These are phyloP conservation scores for Hyles lineata DNA, from an alignment of 2,888 invertebrate genomes.

Conservation along the genomic window DNA sequence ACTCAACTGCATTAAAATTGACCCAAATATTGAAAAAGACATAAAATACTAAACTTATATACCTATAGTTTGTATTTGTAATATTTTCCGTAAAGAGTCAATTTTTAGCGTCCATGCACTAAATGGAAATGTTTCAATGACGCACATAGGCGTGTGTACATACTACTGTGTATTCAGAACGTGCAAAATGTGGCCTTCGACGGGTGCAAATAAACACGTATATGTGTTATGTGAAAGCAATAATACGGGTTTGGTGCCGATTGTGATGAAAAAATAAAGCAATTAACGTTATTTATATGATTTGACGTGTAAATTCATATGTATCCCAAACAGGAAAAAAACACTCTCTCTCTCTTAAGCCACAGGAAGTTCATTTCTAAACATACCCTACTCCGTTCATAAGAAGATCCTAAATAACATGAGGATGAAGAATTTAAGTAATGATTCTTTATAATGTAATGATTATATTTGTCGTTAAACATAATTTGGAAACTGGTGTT, in stretches of 20 bases:
- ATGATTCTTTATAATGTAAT: too few species aligned
- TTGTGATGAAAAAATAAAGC: too few species aligned
- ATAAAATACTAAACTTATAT: neutral
- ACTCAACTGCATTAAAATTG: neutral
- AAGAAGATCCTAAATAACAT: too few species aligned
- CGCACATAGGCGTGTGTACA: slow-evolving; percentile 40
- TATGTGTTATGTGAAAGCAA: neutral
- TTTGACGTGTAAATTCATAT: too few species aligned
- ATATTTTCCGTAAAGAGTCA: slow-evolving; percentile 28
- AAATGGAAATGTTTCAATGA: slow-evolving; percentile 46
- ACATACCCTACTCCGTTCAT: too few species aligned
- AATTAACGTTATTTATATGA: too few species aligned
- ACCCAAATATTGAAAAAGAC: neutral
- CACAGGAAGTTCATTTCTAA: too few species aligned
- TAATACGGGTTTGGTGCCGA: neutral
- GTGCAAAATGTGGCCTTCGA: slow-evolving; percentile 46
- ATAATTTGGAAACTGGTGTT: too few species aligned
- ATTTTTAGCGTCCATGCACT: slow-evolving; percentile 47
- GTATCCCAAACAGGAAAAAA: too few species aligned
- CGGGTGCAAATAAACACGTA: slow-evolving; percentile 33
- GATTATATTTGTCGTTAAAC: too few species aligned
- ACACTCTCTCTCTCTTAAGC: too few species aligned
- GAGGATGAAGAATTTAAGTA: too few species aligned
- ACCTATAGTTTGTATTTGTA: slow-evolving; percentile 8
- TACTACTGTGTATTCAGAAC: slow-evolving; percentile 39